Conservation (phyloP, 2,797 vertebrate genomes). For the Danio jaintianensis region DNA sequence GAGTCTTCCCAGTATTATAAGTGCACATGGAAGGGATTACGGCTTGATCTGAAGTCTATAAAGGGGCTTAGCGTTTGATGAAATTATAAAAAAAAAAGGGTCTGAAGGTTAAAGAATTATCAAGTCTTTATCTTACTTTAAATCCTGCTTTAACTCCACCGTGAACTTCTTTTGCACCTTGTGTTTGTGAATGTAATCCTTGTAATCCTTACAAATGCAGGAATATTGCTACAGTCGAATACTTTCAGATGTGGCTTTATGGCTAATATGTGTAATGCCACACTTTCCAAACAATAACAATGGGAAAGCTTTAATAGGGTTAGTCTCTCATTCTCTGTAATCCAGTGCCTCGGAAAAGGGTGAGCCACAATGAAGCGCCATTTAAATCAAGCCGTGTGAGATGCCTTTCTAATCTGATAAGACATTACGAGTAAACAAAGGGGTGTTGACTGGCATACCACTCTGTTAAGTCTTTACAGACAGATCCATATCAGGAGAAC, state of each 20-base stretch:
- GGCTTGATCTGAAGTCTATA: slow-evolving; percentile 69
- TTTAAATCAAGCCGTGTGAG: slow-evolving; percentile 9
- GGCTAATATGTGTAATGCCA: slow-evolving; percentile 40
- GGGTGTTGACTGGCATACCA: not conserved
- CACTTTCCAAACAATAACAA: slow-evolving; percentile 33
- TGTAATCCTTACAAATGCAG: slow-evolving; percentile 41
- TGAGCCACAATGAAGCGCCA: not conserved
- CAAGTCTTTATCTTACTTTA: slow-evolving; percentile 66
- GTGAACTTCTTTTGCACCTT: slow-evolving; percentile 76
- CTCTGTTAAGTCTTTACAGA: not conserved
- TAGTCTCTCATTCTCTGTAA: slow-evolving; percentile 5
- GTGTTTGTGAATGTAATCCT: slow-evolving; percentile 47
- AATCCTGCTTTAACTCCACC: slow-evolving; percentile 63
- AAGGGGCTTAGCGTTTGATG: slow-evolving; percentile 73
- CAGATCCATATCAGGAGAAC: not conserved
- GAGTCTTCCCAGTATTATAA: slow-evolving; percentile 68
- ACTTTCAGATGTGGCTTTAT: slow-evolving; percentile 20
- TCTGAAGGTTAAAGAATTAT: slow-evolving; percentile 71
- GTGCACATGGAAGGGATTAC: slow-evolving; percentile 81
- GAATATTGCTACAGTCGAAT: slow-evolving; percentile 22
- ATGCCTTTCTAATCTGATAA: slow-evolving; percentile 29
- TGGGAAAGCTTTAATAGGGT: slow-evolving; percentile 5
- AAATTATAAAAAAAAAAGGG: slow-evolving; percentile 71
- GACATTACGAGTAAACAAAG: slow-evolving; percentile 4
- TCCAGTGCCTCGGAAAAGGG: slow-evolving; percentile 1